phyloP scores from a whole-genome alignment of 2,113 vertebrate species.

The Pluvianellus socialis region DNA sequence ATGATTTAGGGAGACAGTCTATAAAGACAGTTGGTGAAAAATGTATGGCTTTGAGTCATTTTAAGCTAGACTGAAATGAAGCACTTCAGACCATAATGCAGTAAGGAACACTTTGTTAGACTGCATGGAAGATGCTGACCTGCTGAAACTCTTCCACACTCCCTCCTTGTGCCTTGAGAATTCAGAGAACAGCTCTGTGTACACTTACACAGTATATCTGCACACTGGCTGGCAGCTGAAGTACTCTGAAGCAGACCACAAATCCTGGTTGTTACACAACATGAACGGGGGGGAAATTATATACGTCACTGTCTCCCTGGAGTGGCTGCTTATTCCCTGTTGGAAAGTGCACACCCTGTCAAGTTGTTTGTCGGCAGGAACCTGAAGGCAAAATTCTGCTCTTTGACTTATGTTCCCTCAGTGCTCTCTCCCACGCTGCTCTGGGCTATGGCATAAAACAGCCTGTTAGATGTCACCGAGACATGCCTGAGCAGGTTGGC shows the following conservation, averaged over 20 bases:
- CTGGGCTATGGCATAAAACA: conserved; percentile 33
- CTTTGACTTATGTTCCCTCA: conserved; percentile 45
- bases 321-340: not conserved
- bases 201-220: not conserved
- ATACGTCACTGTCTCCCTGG: not conserved
- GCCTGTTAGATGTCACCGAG: conserved; percentile 42
- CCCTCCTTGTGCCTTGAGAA: not conserved
- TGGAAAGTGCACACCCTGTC: not conserved
- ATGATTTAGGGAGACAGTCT: conserved; percentile 42
- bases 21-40: conserved; percentile 15
- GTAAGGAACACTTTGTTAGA: not conserved
- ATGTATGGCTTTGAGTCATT: conserved; percentile 29
- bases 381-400: conserved; percentile 25
- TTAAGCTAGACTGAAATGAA: conserved; percentile 5
- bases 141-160: not conserved
- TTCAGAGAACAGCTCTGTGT: not conserved
- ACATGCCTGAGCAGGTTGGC: conserved; percentile 57
- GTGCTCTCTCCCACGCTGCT: conserved; percentile 37
- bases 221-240: not conserved
- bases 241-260: not conserved
- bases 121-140: not conserved
- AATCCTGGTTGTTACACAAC: not conserved
- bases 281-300: not conserved
- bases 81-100: not conserved
- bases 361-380: conserved; percentile 27